Percentiles rank a stretch among this genome's conserved stretches.
Conservation (phyloP, 2,888 invertebrate species). For the Adela reaumurella region DNA sequence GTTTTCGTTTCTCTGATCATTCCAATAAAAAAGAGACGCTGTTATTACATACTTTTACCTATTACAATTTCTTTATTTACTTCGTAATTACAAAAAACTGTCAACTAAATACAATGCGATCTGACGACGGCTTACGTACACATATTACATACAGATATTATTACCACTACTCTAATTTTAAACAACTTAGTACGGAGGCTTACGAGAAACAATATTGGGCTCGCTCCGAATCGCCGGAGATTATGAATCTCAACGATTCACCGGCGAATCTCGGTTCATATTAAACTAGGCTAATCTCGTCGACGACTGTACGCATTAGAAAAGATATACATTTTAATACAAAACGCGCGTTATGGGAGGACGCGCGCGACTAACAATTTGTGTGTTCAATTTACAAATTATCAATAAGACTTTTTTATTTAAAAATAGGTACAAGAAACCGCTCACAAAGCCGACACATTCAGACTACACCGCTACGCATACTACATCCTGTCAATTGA, state of each 20-base stretch:
- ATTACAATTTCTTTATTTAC: constrained; percentile 31
- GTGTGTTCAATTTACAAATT: constrained; percentile 5
- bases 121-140: constrained; percentile 38
- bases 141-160: constrained; percentile 31
- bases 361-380: constrained; percentile 1
- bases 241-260: not conserved
- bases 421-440: constrained; percentile 6
- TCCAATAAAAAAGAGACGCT: constrained; percentile 47
- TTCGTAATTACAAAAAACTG: constrained; percentile 49
- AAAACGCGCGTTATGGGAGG: not conserved
- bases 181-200: not conserved
- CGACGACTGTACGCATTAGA: not conserved
- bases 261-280: not conserved
- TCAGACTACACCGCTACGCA: no score
- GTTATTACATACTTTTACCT: constrained; percentile 41
- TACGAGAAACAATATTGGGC: not conserved
- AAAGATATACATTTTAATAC: not conserved
- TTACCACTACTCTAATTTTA: constrained; percentile 2
- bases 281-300: not conserved
- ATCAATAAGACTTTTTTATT: constrained; percentile 3
- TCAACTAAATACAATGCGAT: constrained; percentile 52
- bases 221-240: not conserved
- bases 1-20: constrained; percentile 46
- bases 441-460: no score
- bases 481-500: no score